Evolutionary conservation across 2,888 invertebrate genomes (phyloP).

Genomic region (Synergus itoensis): DNA sequence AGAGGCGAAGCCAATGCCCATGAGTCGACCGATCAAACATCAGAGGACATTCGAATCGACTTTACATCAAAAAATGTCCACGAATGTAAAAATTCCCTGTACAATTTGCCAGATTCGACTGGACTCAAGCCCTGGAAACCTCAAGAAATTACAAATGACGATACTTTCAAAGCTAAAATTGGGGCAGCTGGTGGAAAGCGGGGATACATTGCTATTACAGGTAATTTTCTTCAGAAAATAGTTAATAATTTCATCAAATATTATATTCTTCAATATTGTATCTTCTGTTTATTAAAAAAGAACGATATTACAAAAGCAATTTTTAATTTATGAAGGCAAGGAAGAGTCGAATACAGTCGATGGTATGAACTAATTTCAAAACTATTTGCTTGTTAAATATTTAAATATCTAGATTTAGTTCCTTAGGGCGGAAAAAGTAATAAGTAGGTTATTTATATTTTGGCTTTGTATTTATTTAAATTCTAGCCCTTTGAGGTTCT

Average conservation of each 20-base stretch:
- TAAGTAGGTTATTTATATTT: background rate
- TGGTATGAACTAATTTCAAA: conserved; percentile 15
- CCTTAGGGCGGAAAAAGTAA: background rate
- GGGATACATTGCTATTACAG: conserved; percentile 90
- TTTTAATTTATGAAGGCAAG: conserved; percentile 21
- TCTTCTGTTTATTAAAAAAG: background rate
- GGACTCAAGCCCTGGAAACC: conserved; percentile 86
- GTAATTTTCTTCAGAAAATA: conserved; percentile 73
- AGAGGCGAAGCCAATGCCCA: conserved; percentile 92
- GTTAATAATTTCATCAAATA: background rate
- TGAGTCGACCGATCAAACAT: conserved; percentile 85
- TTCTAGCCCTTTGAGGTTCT: background rate
- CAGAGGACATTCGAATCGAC: conserved; percentile 87
- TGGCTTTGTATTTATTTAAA: background rate
- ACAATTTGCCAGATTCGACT: conserved; percentile 81
- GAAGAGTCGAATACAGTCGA: conserved; percentile 24
- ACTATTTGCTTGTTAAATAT: background rate
- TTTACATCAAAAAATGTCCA: conserved; percentile 86
- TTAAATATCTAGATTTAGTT: background rate
- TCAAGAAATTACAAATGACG: conserved; percentile 81
- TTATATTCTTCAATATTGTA: background rate
- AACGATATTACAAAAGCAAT: background rate
- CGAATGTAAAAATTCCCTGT: conserved; percentile 85
- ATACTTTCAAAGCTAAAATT: conserved; percentile 86
- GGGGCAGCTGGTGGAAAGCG: conserved; percentile 91